These are phyloP conservation scores for Cetoscarus ocellatus DNA, from an alignment of 2,797 vertebrate species.

Conservation along the genomic window DNA sequence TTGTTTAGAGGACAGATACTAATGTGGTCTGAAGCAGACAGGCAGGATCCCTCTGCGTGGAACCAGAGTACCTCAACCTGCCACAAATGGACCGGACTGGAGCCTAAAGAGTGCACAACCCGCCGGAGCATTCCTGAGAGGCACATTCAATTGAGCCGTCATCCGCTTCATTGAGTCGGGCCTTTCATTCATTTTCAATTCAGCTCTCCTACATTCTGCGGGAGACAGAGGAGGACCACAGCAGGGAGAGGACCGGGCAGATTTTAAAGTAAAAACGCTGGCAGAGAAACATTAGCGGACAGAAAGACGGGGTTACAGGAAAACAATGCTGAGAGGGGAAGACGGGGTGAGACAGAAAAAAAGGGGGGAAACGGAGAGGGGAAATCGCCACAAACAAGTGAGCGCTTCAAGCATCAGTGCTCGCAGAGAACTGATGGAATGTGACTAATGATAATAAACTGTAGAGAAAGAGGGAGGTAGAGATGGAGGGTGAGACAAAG, in stretches of 20 bases:
- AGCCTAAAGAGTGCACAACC: conserved; percentile 28
- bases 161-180: conserved; percentile 56
- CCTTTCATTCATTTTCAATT: conserved; percentile 60
- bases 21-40: not conserved
- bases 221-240: conserved; percentile 15
- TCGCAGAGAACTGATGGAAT: conserved; percentile 75
- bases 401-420: conserved; percentile 60
- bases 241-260: not conserved
- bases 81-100: conserved; percentile 8
- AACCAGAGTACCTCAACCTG: not conserved
- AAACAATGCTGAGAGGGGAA: conserved; percentile 44
- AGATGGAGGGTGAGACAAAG: not conserved
- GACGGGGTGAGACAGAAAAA: conserved; percentile 13
- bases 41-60: not conserved
- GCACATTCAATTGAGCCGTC: conserved; percentile 64
- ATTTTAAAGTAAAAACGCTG: conserved; percentile 22
- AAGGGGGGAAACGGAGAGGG: conserved; percentile 1
- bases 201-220: conserved; percentile 33
- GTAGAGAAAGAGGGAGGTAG: not conserved
- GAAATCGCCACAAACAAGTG: conserved; percentile 55
- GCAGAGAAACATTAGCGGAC: conserved; percentile 22
- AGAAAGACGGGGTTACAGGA: conserved; percentile 48
- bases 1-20: conserved; percentile 4
- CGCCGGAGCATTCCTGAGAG: conserved; percentile 58
- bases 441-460: conserved; percentile 73